Evolutionary conservation across 2,888 invertebrate species (phyloP), one percentile per base, ranked within the genome.

Genomic region (Mycalesis mineus): DNA sequence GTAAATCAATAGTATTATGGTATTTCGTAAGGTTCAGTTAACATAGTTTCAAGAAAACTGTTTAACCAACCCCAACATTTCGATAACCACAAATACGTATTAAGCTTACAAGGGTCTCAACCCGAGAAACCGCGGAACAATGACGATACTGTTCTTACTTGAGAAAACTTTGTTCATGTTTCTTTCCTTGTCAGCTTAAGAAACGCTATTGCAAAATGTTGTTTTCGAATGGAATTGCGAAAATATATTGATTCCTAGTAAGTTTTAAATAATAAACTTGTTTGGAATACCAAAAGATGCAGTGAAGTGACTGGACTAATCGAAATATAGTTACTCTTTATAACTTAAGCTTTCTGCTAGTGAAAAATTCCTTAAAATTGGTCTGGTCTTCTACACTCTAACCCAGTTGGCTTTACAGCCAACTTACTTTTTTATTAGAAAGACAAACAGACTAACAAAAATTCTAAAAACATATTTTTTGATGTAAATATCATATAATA

Each of bases 111-210:
- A 77, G 77, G 78, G 79, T 77, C 71, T 68, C 52, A 41, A 67
- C 70, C 29, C 69, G 69, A 60, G 63, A 61, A 68, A 76, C 77
- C 75, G 64, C 75, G 65, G 69, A 74, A 77, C 77, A 78, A 77
- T 74, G 80, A 79, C 72, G 80, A 80, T 74, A 77, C 75, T 75
- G 75, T 79, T 73, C 72, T 67, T 79, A 80, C 77, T 82, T 82
- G 66, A 61, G 68, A 72, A 47, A 81, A 78, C 81, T 82, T 79
- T 71, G 69, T 70, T 58, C 60, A 60, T 67, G 67, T 72, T 74
- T 71, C 65, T 73, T 75, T 77, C 78, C 76, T 75, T 73, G 69
- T 74, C 73, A 72, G 73, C 70, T 75, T 75, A 40, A 14, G 28
- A 41, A 51, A 29, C 11, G 11, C n/a, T 49, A 37, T 37, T 22